A percentile compares a stretch with the other conserved stretches of the same genome.
Evolutionary conservation across 2,797 vertebrate species (phyloP).

Genomic region (Squalus acanthias): DNA sequence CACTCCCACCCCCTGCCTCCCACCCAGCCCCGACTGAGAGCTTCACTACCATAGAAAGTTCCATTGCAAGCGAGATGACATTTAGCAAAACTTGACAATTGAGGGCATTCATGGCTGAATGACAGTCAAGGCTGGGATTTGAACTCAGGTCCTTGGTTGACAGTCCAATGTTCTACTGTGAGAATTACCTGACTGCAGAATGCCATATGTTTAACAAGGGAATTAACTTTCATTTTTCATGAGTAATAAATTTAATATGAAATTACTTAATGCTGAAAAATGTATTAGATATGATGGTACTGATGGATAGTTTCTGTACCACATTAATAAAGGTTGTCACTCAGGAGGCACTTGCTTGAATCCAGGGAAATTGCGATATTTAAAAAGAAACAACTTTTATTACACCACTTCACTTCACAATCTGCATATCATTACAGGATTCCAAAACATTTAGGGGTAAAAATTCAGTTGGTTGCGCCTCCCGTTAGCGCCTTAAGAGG

Average conservation of each 20-base stretch:
- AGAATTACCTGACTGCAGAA: not conserved
- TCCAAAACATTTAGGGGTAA: not conserved
- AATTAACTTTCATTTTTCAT: constrained; percentile 11
- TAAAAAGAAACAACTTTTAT: not conserved
- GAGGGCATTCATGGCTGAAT: too few relatives aligned
- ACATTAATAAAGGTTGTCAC: not conserved
- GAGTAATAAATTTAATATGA: constrained; percentile 18
- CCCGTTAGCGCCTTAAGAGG: too few relatives aligned
- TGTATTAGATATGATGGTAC: not conserved
- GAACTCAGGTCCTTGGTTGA: too few relatives aligned
- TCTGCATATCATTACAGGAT: not conserved
- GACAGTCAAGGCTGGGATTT: too few relatives aligned
- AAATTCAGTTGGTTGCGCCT: too few relatives aligned
- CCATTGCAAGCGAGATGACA: not conserved
- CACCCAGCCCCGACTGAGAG: too few relatives aligned
- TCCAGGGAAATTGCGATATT: not conserved
- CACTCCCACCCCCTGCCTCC: not conserved
- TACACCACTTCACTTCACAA: not conserved
- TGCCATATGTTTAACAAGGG: not conserved
- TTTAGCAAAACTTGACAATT: not conserved
- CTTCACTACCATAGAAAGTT: not conserved
- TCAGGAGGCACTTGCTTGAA: not conserved
- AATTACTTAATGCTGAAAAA: not conserved
- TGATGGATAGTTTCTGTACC: not conserved
- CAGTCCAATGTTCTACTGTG: not conserved